phyloP scores from a whole-genome alignment of 2,113 vertebrate genomes.

The Heterotis niloticus region DNA sequence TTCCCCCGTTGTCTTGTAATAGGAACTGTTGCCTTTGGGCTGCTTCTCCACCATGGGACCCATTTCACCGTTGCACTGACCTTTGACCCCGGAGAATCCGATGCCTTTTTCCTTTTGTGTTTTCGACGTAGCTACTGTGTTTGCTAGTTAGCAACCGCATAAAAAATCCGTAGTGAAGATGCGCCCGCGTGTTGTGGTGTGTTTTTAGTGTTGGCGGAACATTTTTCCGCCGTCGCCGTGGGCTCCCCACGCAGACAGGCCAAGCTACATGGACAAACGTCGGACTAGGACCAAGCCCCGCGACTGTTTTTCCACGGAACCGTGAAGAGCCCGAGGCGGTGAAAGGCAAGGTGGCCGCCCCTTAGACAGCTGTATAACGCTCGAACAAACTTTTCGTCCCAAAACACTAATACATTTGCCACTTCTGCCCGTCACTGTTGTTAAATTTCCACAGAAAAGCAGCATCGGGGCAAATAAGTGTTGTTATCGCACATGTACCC shows the following conservation, averaged over 20 bases:
- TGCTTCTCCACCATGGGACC: not conserved
- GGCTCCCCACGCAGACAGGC: not conserved
- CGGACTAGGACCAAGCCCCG: not conserved
- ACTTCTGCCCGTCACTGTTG: too few relatives aligned
- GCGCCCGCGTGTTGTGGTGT: too few relatives aligned
- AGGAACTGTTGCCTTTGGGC: too few relatives aligned
- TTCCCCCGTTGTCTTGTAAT: not conserved
- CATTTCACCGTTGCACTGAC: conserved; percentile 26
- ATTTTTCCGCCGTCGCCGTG: not conserved
- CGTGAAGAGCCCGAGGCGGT: too few relatives aligned
- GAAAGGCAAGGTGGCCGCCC: too few relatives aligned
- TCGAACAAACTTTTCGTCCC: too few relatives aligned
- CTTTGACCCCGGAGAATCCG: conserved; percentile 24
- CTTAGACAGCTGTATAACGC: too few relatives aligned
- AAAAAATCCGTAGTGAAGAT: too few relatives aligned
- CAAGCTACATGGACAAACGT: conserved; percentile 18
- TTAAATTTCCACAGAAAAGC: too few relatives aligned
- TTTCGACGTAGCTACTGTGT: conserved; percentile 11
- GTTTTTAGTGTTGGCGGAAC: not conserved
- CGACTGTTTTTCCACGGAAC: not conserved
- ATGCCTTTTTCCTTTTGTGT: conserved; percentile 10
- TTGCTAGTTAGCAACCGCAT: not conserved
- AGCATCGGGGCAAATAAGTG: too few relatives aligned
- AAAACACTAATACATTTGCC: too few relatives aligned
- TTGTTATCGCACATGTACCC: too few relatives aligned